phyloP scores from a whole-genome alignment of 1,140 invertebrate genomes.

The Oscheius sp. region DNA sequence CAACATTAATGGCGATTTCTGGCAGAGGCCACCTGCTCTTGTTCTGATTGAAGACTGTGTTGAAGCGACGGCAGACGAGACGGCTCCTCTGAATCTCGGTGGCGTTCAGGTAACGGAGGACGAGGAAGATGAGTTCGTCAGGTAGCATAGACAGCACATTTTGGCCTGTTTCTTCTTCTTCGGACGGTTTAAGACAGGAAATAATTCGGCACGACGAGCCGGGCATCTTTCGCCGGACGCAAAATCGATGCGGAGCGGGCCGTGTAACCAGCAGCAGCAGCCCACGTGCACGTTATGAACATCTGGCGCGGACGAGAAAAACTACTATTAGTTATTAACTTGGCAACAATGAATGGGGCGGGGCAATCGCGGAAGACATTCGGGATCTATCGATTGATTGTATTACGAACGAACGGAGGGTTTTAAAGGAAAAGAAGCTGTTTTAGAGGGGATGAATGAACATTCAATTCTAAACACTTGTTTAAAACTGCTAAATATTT shows the following conservation, averaged over 20 bases:
- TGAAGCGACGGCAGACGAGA: background rate
- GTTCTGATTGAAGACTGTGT: background rate
- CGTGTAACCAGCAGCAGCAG: constrained; percentile 8
- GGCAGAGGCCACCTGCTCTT: background rate
- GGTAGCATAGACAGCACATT: background rate
- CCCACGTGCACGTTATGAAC: constrained; percentile 1
- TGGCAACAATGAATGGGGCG: no score
- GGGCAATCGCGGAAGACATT: no score
- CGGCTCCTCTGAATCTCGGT: background rate
- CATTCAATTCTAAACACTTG: no score
- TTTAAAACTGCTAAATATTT: no score
- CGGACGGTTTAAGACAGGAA: background rate
- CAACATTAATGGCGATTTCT: background rate
- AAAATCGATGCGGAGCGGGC: constrained; percentile 5
- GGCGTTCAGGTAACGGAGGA: background rate
- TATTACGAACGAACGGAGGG: no score
- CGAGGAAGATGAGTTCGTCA: background rate
- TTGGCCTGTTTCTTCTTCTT: background rate
- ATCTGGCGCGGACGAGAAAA: background rate
- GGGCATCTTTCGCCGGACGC: background rate
- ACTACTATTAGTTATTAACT: no score
- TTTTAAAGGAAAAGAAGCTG: no score
- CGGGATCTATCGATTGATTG: no score
- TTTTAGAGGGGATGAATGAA: no score
- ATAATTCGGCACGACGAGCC: constrained; percentile 1